phyloP scores from a whole-genome alignment of 2,888 invertebrate species.

The Oscheius myriophilus region DNA sequence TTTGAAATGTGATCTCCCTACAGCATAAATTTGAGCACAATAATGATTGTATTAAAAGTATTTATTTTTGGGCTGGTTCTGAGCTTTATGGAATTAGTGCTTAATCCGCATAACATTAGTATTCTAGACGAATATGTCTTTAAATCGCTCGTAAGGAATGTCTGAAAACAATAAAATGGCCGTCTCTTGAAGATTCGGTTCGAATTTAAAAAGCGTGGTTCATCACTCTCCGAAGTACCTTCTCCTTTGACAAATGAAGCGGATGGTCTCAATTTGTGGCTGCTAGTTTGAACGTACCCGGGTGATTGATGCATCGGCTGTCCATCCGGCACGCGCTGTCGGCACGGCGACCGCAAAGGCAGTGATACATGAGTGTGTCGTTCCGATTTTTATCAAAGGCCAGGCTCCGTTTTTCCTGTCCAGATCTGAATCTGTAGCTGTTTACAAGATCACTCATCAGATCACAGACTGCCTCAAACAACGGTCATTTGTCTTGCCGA shows the following conservation, averaged over 20 bases:
- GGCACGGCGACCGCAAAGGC: conserved; percentile 2
- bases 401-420: not conserved
- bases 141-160: no score
- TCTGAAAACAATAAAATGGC: no score
- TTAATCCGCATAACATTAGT: no score
- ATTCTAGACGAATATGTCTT: no score
- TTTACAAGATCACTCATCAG: not conserved
- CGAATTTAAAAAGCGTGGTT: no score
- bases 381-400: not conserved
- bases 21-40: no score
- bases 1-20: no score
- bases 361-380: not conserved
- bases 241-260: not conserved
- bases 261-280: not conserved
- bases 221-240: no score
- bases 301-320: conserved; percentile 13
- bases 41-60: no score
- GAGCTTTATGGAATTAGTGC: no score
- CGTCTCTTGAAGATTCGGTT: no score
- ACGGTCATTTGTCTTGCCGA: conserved; percentile 18
- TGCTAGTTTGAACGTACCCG: conserved; percentile 10
- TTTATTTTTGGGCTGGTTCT: no score
- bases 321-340: conserved; percentile 14
- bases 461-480: not conserved
- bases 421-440: conserved; percentile 9